These are phyloP conservation scores for Elephas maximus DNA, from an alignment of 2,113 vertebrate species.

Conservation along the genomic window DNA sequence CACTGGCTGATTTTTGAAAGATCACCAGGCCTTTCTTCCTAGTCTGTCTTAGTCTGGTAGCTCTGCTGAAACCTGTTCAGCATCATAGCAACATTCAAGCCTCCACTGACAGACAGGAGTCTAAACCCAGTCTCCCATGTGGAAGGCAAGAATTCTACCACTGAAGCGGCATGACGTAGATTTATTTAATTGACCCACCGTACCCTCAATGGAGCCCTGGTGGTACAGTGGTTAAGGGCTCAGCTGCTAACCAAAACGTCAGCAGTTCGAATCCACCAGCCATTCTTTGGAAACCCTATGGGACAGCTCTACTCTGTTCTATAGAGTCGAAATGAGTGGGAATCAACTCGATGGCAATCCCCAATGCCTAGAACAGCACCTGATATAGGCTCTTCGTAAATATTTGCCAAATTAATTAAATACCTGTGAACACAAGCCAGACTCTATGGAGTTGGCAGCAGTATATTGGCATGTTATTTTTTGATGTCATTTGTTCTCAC, in stretches of 20 bases:
- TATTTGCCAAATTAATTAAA: constrained; percentile 62
- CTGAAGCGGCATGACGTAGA: neutral
- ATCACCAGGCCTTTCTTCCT: neutral
- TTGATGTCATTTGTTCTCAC: constrained; percentile 66
- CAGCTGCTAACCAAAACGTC: too few species aligned
- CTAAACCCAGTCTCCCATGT: too few species aligned
- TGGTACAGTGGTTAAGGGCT: too few species aligned
- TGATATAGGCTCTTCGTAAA: neutral
- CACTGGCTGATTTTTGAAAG: neutral
- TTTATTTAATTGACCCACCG: neutral
- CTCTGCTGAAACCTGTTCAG: neutral
- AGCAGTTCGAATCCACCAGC: too few species aligned
- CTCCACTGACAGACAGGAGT: neutral
- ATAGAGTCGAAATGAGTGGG: too few species aligned
- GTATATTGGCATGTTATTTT: neutral
- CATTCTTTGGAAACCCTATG: too few species aligned
- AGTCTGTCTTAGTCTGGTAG: neutral
- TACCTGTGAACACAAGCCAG: constrained; percentile 36
- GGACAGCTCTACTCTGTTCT: too few species aligned
- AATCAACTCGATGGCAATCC: too few species aligned
- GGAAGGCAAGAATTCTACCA: too few species aligned
- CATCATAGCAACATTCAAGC: neutral
- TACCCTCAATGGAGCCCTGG: too few species aligned
- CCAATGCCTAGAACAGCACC: neutral
- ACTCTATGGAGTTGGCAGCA: neutral